These are phyloP conservation scores for Drosophila grimshawi DNA, from an alignment of 1,140 invertebrate genomes.

Conservation along the genomic window DNA sequence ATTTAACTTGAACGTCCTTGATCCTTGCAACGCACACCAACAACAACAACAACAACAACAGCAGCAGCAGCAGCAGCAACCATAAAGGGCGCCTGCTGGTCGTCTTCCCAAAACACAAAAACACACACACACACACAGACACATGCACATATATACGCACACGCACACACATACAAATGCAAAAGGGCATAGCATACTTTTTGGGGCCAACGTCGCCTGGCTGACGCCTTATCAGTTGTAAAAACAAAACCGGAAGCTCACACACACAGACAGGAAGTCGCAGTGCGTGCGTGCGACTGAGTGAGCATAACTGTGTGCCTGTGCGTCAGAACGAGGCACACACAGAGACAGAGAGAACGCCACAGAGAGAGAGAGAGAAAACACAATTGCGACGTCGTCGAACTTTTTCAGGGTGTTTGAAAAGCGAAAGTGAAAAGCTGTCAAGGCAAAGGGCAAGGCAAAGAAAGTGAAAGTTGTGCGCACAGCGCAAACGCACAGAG, in stretches of 20 bases:
- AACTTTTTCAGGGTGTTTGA: slow-evolving; percentile 75
- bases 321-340: neutral
- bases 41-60: slow-evolving; percentile 40
- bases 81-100: slow-evolving; percentile 70
- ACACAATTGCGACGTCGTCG: slow-evolving; percentile 50
- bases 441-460: slow-evolving; percentile 77
- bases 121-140: slow-evolving; percentile 20
- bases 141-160: neutral
- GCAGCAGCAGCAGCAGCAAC: slow-evolving; percentile 20
- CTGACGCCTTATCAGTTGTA: slow-evolving; percentile 80
- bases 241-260: slow-evolving; percentile 82
- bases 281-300: slow-evolving; percentile 38
- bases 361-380: slow-evolving; percentile 2
- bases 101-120: slow-evolving; percentile 59
- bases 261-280: slow-evolving; percentile 73
- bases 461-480: slow-evolving; percentile 69
- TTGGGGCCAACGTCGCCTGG: slow-evolving; percentile 52
- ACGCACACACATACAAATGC: slow-evolving; percentile 1
- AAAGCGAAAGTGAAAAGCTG: slow-evolving; percentile 68
- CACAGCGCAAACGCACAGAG: slow-evolving; percentile 30
- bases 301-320: slow-evolving; percentile 11
- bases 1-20: slow-evolving; percentile 82
- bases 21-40: slow-evolving; percentile 81
- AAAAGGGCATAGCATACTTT: slow-evolving; percentile 69
- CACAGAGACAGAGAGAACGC: neutral